phyloP scores from a whole-genome alignment of 2,797 vertebrate genomes.

The Enteromius thamalakanensis region DNA sequence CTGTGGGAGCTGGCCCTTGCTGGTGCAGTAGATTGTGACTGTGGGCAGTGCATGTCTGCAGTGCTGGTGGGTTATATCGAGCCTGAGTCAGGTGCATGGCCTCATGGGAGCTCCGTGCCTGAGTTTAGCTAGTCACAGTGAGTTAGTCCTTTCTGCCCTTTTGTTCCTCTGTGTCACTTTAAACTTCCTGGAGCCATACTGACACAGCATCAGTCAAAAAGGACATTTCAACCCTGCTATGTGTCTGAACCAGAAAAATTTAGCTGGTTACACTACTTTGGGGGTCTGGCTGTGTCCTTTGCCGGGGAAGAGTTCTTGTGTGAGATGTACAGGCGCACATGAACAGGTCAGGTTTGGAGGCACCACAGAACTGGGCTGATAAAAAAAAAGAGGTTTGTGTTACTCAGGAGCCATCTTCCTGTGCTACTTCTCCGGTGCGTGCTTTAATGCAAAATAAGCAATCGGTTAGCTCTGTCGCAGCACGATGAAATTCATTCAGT shows the following conservation, averaged over 20 bases:
- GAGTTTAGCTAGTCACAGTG: constrained; percentile 42
- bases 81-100: constrained; percentile 51
- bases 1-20: constrained; percentile 20
- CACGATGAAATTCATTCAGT: constrained; percentile 6
- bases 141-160: constrained; percentile 20
- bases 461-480: not conserved
- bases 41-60: constrained; percentile 55
- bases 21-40: constrained; percentile 25
- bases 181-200: not conserved
- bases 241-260: not conserved
- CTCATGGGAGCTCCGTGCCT: constrained; percentile 14
- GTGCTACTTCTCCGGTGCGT: not conserved
- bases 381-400: not conserved
- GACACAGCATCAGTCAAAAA: constrained; percentile 25
- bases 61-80: constrained; percentile 71
- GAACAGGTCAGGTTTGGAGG: not conserved
- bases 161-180: constrained; percentile 10
- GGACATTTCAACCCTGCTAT: constrained; percentile 21
- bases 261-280: not conserved
- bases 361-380: not conserved
- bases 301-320: constrained; percentile 6
- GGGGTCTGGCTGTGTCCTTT: constrained; percentile 25
- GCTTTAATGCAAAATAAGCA: constrained; percentile 3
- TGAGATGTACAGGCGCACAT: not conserved
- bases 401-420: not conserved